Evolutionary conservation across 1,140 invertebrate species (phyloP), one percentile per base, ranked within the genome.

Genomic region (Brachionus angularis): DNA sequence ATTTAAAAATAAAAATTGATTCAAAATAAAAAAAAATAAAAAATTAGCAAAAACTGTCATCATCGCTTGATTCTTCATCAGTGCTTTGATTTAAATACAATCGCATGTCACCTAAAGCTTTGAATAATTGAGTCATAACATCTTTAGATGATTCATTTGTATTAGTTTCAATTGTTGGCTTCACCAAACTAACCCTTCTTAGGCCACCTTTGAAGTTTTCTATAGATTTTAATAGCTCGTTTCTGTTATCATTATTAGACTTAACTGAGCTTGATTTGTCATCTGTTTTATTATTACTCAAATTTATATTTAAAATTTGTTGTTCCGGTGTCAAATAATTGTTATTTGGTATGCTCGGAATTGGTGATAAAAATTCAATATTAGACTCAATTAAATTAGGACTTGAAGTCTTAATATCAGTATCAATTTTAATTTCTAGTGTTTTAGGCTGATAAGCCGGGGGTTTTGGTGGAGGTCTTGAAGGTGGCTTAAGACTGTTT

Each of bases 131-230:
- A 31, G 39, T 50, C 47, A 67, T 50, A 16, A 42, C n/a, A n/a
- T n/a, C n/a, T n/a, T n/a, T 10, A 10, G 39, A 42, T 12, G 62
- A 29, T 14, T 67, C 62, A 25, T 67, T 47, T 21, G 46, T 25
- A 23, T 21, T 25, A 14, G 14, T 25, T 67, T 67, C 47, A 7
- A 25, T 31, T 0, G 2, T 67, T 16, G 46, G 10, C 16, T n/a
- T 33, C 7, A n/a, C 10, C 4, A n/a, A 7, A 44, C 25, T 64
- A 8, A 67, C 47, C 18, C 44, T 29, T 18, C 29, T 67, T 33
- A 67, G 23, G 18, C 42, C 31, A 47, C 62, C 62, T 67, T 67
- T 67, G 27, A 50, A 46, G 7, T 46, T 47, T 29, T 67, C 62
- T 10, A 67, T 67, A 2, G 62, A 67, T 36, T 47, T 67, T 2